Conservation (phyloP, 2,888 invertebrate genomes). For the Sturmia bella region DNA sequence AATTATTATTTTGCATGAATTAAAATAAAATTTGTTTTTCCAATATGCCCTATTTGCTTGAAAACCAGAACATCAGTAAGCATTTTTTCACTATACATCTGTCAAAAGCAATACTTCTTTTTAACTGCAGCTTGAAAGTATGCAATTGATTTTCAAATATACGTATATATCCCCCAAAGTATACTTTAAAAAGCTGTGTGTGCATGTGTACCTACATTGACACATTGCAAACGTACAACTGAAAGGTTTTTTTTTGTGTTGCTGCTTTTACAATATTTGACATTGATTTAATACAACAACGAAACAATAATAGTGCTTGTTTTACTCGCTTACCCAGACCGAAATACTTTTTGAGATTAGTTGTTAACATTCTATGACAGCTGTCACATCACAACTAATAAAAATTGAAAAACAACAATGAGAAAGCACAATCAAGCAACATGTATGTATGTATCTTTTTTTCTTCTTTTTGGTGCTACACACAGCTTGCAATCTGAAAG, state of each 20-base stretch:
- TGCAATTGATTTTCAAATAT: slow-evolving; percentile 37
- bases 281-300: slow-evolving; percentile 50
- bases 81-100: background rate
- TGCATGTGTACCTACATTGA: slow-evolving; percentile 16
- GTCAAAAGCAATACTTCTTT: background rate
- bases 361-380: slow-evolving; percentile 68
- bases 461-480: background rate
- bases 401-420: slow-evolving; percentile 49
- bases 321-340: slow-evolving; percentile 36
- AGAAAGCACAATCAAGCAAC: slow-evolving; percentile 47
- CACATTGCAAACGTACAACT: slow-evolving; percentile 40
- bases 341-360: slow-evolving; percentile 55
- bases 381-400: slow-evolving; percentile 70
- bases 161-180: background rate
- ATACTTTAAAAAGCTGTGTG: slow-evolving; percentile 28
- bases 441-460: slow-evolving; percentile 31
- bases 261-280: slow-evolving; percentile 20
- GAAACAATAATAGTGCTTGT: slow-evolving; percentile 42
- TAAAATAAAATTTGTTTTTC: too few relatives aligned
- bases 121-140: slow-evolving; percentile 27
- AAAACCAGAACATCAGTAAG: background rate
- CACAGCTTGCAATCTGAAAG: background rate
- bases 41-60: background rate
- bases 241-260: slow-evolving; percentile 9
- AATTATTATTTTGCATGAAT: too few relatives aligned